phyloP scores from a whole-genome alignment of 1,140 invertebrate genomes.

The Pseudomyrmex cubaensis region DNA sequence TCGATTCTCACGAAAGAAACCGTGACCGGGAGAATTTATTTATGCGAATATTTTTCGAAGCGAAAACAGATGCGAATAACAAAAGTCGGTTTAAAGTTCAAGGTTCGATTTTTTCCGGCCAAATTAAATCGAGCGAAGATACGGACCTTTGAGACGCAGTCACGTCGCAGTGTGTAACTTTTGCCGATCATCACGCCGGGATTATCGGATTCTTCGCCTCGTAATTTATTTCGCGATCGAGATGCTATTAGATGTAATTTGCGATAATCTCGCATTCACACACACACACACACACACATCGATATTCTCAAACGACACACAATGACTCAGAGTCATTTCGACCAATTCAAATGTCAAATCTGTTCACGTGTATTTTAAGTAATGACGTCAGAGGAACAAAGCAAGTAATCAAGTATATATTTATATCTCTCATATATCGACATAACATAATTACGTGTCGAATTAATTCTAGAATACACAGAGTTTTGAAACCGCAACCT shows the following conservation, averaged over 20 bases:
- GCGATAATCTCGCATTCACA: neutral
- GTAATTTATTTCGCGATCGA: neutral
- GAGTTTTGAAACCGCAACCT: too few species aligned
- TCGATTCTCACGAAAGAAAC: too few species aligned
- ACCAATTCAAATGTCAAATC: neutral
- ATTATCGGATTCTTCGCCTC: neutral
- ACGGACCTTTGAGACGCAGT: neutral
- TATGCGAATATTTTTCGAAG: too few species aligned
- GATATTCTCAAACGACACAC: neutral
- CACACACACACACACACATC: neutral
- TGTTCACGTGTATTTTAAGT: neutral
- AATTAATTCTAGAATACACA: too few species aligned
- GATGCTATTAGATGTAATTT: neutral
- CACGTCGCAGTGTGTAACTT: neutral
- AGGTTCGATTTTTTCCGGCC: too few species aligned
- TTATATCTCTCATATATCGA: too few species aligned
- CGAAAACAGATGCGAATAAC: too few species aligned
- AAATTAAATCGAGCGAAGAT: too few species aligned
- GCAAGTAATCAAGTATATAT: too few species aligned
- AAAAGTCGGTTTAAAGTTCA: too few species aligned
- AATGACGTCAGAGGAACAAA: neutral
- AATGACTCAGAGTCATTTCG: neutral
- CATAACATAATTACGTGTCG: too few species aligned
- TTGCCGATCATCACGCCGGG: neutral
- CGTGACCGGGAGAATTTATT: too few species aligned